Conservation (phyloP, 2,113 vertebrate species). For the Zootoca vivipara region DNA sequence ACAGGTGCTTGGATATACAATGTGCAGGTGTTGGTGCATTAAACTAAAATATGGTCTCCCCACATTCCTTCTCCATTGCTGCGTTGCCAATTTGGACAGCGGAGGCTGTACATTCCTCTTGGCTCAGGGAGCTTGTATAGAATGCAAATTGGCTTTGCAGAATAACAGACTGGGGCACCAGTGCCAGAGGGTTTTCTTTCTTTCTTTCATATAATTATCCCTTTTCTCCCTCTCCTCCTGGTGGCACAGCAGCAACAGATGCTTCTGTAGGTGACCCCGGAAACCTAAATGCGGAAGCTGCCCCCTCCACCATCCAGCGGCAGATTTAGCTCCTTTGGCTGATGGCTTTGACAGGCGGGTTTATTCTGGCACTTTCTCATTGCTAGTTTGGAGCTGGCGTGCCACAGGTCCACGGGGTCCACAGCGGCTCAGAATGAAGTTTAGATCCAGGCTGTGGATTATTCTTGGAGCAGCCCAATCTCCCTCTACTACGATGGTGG, state of each 20-base stretch:
- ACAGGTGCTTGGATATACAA: background rate
- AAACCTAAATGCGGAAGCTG: accelerated
- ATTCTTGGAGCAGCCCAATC: slow-evolving; percentile 22
- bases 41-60: background rate
- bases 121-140: slow-evolving; percentile 10
- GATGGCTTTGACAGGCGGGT: slow-evolving; percentile 56
- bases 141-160: slow-evolving; percentile 47
- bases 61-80: background rate
- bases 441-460: slow-evolving; percentile 45
- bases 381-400: slow-evolving; percentile 52
- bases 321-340: slow-evolving; percentile 31
- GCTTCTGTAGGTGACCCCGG: slow-evolving; percentile 57
- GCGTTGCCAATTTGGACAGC: slow-evolving; percentile 19
- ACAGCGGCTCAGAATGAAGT: slow-evolving; percentile 18
- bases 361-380: slow-evolving; percentile 51
- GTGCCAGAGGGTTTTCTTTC: background rate
- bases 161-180: slow-evolving; percentile 4
- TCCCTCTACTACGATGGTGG: background rate
- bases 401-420: slow-evolving; percentile 15
- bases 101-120: accelerated
- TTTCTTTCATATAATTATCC: background rate
- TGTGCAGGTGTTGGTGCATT: accelerated
- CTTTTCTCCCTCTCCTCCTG: background rate
- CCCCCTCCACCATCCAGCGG: background rate
- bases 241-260: slow-evolving; percentile 42